Evolutionary conservation across 2,113 vertebrate species (phyloP).

Genomic region (Orthonyx spaldingii): DNA sequence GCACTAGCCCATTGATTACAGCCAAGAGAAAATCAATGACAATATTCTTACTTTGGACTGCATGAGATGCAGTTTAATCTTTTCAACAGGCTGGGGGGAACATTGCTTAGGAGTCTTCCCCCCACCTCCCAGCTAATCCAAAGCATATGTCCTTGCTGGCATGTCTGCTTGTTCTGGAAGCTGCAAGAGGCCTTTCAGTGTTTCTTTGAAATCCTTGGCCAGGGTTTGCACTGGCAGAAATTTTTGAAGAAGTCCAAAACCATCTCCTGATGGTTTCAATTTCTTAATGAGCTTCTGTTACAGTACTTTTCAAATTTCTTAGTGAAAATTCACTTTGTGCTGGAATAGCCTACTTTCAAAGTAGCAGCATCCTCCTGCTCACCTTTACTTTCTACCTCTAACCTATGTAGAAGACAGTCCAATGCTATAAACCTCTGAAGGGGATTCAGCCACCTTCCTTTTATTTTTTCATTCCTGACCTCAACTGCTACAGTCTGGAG

Average conservation of each 20-base stretch:
- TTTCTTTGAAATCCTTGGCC: background rate
- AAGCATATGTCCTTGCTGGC: background rate
- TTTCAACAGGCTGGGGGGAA: background rate
- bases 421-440: background rate
- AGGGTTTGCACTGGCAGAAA: background rate
- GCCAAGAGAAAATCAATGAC: background rate
- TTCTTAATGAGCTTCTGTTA: background rate
- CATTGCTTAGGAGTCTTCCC: background rate
- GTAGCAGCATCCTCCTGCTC: background rate
- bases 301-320: background rate
- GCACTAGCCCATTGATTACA: background rate
- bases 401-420: background rate
- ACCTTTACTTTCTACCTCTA: background rate
- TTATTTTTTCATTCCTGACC: background rate
- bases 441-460: background rate
- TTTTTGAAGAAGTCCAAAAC: background rate
- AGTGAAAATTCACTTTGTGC: background rate
- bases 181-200: fast-evolving
- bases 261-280: background rate
- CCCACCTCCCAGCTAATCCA: background rate
- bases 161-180: background rate
- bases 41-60: background rate
- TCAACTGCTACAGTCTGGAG: background rate
- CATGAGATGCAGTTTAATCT: background rate
- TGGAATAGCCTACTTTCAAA: background rate